A percentile compares a stretch with the other conserved stretches of the same genome.
phyloP scores from a whole-genome alignment of 2,113 vertebrate species.

The Stictonetta naevosa region DNA sequence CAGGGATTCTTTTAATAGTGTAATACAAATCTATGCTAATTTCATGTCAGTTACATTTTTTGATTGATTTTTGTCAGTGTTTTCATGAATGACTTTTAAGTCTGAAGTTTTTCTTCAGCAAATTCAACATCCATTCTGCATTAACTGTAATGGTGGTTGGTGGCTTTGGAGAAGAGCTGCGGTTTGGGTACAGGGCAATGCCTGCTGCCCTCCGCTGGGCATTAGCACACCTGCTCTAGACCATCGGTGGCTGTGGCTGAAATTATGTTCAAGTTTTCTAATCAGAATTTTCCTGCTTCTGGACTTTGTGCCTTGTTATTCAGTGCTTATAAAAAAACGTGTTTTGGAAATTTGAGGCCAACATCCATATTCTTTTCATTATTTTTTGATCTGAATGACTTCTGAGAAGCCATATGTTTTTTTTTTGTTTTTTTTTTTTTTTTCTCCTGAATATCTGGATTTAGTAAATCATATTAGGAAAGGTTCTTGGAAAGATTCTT shows the following conservation, averaged over 20 bases:
- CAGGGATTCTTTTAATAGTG: neutral
- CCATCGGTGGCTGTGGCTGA: neutral
- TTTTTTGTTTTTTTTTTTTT: neutral
- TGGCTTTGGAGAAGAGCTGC: neutral
- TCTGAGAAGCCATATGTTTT: neutral
- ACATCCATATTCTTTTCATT: neutral
- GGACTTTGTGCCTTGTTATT: neutral
- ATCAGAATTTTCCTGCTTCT: neutral
- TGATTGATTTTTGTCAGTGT: neutral
- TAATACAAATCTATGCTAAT: neutral
- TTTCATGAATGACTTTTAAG: neutral
- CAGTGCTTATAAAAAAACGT: neutral
- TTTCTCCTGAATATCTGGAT: neutral
- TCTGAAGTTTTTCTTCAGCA: neutral
- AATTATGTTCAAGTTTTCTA: neutral
- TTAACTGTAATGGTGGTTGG: neutral
- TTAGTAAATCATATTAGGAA: neutral
- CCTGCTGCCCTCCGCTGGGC: neutral
- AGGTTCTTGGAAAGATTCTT: neutral
- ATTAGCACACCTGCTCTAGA: rapidly evolving
- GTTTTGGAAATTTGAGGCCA: neutral
- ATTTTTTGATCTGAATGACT: neutral
- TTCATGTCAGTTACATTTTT: neutral
- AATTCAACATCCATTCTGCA: neutral
- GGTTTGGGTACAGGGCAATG: neutral